Evolutionary conservation across 23 tunicate genomes (phyloP), one percentile per base, ranked within the genome.

Genomic region (Styela clava): DNA sequence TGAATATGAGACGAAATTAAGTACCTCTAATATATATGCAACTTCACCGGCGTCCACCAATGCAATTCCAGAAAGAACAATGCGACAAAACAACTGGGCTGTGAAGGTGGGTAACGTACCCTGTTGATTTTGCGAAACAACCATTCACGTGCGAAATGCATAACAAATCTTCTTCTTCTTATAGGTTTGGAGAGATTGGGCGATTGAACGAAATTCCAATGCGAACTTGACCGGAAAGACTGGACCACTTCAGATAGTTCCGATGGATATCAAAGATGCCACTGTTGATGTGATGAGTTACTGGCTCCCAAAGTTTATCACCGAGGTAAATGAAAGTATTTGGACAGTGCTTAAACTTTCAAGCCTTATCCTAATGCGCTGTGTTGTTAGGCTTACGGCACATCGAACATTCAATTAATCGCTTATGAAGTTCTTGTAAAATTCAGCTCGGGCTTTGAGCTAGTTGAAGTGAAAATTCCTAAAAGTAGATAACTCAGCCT

Each of bases 51-150:
- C 81, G 5, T 29, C 63, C 33, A 87, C 88, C 20, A 31, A 84
- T 74, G 77, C 77, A 33, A 93, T 93, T 34, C 98, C 98, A 37
- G 98, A 93, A 71, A 32, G 98, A 70, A 93, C 98, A 35, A 93
- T 93, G 98, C 52, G 98, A 69, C 98, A 93, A 65, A 93, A 93
- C 64, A 93, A 93, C 81, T 93, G 98, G 98, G 98, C 98, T 21
- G 83, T 93, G n/a, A 93, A 93, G 89, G 98, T 93, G 62, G 26
- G 83, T 35, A 33, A 16, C 18, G 16, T n/a, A n/a, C n/a, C n/a
- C n/a, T n/a, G 21, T 23, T 20, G 24, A 20, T 23, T 20, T 20
- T 16, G 16, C 26, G 23, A 20, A 23, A 68, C 24, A 20, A 20
- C 23, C 16, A 19, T n/a, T n/a, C n/a, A n/a, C n/a, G n/a, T n/a